Evolutionary conservation across 2,113 vertebrate species (phyloP).

Genomic region (Myrmophylax atrothorax): DNA sequence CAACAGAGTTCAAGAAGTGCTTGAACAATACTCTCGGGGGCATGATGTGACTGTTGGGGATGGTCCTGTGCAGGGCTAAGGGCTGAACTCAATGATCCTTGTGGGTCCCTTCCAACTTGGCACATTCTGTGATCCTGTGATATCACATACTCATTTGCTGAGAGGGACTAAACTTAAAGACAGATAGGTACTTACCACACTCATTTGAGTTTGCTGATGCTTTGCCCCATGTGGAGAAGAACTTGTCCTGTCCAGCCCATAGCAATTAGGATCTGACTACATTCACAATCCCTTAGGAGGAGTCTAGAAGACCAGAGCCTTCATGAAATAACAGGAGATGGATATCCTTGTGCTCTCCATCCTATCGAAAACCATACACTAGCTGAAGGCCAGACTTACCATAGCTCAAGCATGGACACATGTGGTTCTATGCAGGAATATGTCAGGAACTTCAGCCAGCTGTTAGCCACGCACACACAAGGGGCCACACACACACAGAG

Average conservation of each 20-base stretch:
- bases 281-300: neutral
- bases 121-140: too few species aligned
- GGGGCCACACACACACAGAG: neutral
- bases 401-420: neutral
- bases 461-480: neutral
- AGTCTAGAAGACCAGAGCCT: neutral
- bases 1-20: too few species aligned
- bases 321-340: neutral
- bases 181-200: neutral
- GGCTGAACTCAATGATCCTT: too few species aligned
- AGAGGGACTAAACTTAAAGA: neutral
- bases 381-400: neutral
- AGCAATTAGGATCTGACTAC: neutral
- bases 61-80: too few species aligned
- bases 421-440: neutral
- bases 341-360: too few species aligned
- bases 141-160: neutral
- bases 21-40: too few species aligned
- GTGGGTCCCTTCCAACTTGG: too few species aligned
- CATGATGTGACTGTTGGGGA: too few species aligned
- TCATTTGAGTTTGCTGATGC: neutral
- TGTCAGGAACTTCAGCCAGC: neutral
- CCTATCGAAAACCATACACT: neutral
- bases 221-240: neutral
- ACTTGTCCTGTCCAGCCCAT: neutral